A percentile compares a stretch with the other conserved stretches of the same genome.
Evolutionary conservation across 2,888 invertebrate genomes (phyloP).

Genomic region (Sceliomorpha sp.): DNA sequence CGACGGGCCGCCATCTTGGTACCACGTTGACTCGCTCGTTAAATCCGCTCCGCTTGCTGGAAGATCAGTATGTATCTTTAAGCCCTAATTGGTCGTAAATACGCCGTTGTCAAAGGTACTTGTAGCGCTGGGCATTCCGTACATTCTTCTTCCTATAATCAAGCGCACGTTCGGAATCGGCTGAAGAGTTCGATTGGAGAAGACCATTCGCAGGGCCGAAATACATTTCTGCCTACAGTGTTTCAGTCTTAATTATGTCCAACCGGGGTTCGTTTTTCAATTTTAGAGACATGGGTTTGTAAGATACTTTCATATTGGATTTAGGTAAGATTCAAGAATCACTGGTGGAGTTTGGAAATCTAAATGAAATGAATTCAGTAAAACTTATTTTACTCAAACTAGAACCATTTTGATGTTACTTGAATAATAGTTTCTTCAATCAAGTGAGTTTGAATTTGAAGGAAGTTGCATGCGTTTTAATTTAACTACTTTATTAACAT

Average conservation of each 20-base stretch:
- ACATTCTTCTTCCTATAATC: conserved; percentile 34
- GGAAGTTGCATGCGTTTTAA: too few relatives aligned
- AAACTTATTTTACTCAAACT: too few relatives aligned
- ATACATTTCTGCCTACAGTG: conserved; percentile 14
- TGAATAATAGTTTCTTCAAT: too few relatives aligned
- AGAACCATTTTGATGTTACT: too few relatives aligned
- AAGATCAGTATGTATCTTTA: conserved; percentile 64
- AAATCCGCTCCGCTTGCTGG: conserved; percentile 16
- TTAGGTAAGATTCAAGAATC: too few relatives aligned
- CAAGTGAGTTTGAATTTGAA: too few relatives aligned
- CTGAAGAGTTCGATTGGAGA: conserved; percentile 15
- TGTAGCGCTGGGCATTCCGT: conserved; percentile 25
- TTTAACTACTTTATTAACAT: too few relatives aligned
- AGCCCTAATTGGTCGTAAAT: conserved; percentile 58
- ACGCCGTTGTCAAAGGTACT: conserved; percentile 44
- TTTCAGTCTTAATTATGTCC: conserved; percentile 19
- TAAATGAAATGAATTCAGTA: too few relatives aligned
- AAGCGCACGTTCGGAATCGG: conserved; percentile 23
- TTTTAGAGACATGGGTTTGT: too few relatives aligned
- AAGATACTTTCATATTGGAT: too few relatives aligned
- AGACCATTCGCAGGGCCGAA: neutral
- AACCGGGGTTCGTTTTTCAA: neutral
- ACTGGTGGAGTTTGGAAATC: too few relatives aligned
- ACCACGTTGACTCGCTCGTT: conserved; percentile 43
- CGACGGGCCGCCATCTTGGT: conserved; percentile 49